These are phyloP conservation scores for Ramphastos sulfuratus DNA, from an alignment of 2,113 vertebrate genomes.

Conservation along the genomic window DNA sequence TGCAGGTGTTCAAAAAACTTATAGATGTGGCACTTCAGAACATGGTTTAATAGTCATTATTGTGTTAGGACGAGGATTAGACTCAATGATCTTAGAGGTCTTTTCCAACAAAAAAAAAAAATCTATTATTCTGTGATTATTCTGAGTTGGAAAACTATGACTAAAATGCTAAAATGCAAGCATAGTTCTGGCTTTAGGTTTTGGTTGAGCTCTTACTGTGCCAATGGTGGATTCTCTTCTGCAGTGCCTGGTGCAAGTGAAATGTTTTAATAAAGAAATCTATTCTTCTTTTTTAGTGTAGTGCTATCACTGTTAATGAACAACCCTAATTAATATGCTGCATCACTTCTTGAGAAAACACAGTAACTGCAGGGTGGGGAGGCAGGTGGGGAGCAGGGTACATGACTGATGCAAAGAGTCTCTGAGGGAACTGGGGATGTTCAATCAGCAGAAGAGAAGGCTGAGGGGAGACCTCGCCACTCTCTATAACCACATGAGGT, in stretches of 20 bases:
- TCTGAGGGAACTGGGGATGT: no score
- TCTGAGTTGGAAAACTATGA: not conserved
- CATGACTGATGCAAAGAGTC: no score
- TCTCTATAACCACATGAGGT: no score
- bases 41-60: no score
- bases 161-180: not conserved
- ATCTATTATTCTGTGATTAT: not conserved
- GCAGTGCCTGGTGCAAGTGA: not conserved
- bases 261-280: not conserved
- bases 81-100: no score
- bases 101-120: no score
- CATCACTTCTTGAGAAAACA: not conserved
- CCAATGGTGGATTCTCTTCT: not conserved
- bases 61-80: no score
- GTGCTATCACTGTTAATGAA: not conserved
- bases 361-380: fast-evolving
- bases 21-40: no score
- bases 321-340: not conserved
- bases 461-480: no score
- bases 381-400: no score
- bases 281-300: not conserved
- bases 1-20: no score
- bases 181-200: not conserved
- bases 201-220: not conserved
- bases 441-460: no score